Base-by-base conservation (phyloP, 30 jellyfish, hydroid and myxozoan species). In the Euphysa ruthae region DNA sequence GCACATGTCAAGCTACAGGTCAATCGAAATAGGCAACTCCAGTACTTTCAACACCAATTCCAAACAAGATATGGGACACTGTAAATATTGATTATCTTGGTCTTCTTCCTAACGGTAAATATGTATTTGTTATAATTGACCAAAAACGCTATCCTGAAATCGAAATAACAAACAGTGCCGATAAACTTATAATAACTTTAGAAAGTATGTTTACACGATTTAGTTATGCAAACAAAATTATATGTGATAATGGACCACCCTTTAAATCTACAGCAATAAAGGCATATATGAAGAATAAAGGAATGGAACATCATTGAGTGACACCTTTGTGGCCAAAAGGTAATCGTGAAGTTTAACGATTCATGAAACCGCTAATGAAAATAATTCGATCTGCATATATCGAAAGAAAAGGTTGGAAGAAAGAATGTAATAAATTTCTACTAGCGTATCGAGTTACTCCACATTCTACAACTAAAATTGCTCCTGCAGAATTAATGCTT, bases 1-100 rank as follows among this genome's bases (percentile, higher is more conserved):
- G 43, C 29, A 35, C 83, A 20, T 81, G 94, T 68, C 91, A 81
- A 62, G 82, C 84, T 24, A 71, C 62, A 10, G 75, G 90, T 16
- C 34, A 35, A 21, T 30, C 56, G 31, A 55, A 44, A 2, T 60
- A 77, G 30, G 24, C 44, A 29, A 74, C 61, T 50, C 83, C 82
- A 31, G 28, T 61, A 60, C 63, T 56, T 70, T 50, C 57, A 55
- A 71, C 91, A 32, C 74, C 65, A 52, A 16, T 71, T 2, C 58
- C 66, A 19, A 35, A 38, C 38, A 32, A 49, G n/a, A 73, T 70
- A 15, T 81, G 94, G 84, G 56, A 81, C 33, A 44, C 63, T 21
- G 78, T 81, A 21, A 70, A 63, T 24, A 64, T 70, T 28, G 82
- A 69, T 74, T 81, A 71, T 62, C 75, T 63, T 27, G 83, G 94